Evolutionary conservation across 2,113 vertebrate species (phyloP).

Genomic region (Polypterus senegalus): DNA sequence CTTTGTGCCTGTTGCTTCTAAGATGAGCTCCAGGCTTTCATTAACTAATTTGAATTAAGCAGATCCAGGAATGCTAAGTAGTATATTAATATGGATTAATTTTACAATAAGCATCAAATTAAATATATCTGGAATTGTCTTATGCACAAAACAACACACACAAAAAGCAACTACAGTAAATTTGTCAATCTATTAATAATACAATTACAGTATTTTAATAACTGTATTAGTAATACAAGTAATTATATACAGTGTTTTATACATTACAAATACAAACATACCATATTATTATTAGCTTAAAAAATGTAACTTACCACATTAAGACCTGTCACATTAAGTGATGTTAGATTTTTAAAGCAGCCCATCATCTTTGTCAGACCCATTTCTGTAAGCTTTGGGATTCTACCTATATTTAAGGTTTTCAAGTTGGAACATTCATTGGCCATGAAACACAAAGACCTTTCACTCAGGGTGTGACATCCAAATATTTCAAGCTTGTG

Average conservation of each 20-base stretch:
- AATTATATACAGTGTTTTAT: not conserved
- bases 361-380: slow-evolving; percentile 29
- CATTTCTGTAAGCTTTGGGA: slow-evolving; percentile 31
- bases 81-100: no score
- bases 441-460: slow-evolving; percentile 24
- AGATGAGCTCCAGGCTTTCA: no score
- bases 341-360: slow-evolving; percentile 24
- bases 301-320: slow-evolving; percentile 25
- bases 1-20: no score
- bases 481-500: slow-evolving; percentile 32
- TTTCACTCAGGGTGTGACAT: slow-evolving; percentile 30
- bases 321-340: slow-evolving; percentile 36
- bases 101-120: no score
- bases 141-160: no score
- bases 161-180: no score
- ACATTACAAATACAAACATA: not conserved
- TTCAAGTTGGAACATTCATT: slow-evolving; percentile 23
- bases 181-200: no score
- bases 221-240: not conserved
- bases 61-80: no score
- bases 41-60: no score
- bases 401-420: slow-evolving; percentile 30
- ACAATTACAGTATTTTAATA: no score
- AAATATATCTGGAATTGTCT: no score
- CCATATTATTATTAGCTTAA: not conserved